Evolutionary conservation across 2,113 vertebrate genomes (phyloP).

Genomic region (Chaetodon trifascialis): DNA sequence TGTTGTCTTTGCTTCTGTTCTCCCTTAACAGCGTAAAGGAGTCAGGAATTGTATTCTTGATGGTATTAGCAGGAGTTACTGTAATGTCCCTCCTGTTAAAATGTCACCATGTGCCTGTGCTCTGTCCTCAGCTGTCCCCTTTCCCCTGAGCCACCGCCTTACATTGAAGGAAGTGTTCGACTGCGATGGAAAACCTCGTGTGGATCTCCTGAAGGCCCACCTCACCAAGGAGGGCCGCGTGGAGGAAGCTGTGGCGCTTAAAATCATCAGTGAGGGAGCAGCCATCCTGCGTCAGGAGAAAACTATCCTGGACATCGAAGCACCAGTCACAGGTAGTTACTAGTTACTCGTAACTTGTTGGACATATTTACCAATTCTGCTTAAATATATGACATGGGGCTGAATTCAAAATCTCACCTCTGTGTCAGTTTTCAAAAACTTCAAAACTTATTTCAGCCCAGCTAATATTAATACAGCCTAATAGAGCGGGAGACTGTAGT

Average conservation of each 20-base stretch:
- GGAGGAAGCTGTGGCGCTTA: constrained; percentile 85
- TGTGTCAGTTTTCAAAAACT: no score
- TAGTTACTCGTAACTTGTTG: background rate
- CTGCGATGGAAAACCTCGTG: constrained; percentile 86
- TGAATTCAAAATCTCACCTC: background rate
- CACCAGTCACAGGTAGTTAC: constrained; percentile 86
- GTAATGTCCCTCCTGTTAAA: constrained; percentile 23
- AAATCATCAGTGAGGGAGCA: constrained; percentile 85
- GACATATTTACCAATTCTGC: background rate
- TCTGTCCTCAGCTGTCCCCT: constrained; percentile 85
- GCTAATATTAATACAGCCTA: no score
- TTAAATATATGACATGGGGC: background rate
- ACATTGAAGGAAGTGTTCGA: constrained; percentile 89
- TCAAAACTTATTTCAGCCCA: background rate
- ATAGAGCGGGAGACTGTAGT: no score
- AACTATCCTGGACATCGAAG: constrained; percentile 89
- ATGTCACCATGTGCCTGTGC: constrained; percentile 34
- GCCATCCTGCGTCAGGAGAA: constrained; percentile 87
- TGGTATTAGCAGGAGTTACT: constrained; percentile 21
- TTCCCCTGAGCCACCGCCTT: constrained; percentile 88
- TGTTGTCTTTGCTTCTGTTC: background rate
- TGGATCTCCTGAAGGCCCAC: constrained; percentile 88
- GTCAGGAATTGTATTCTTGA: background rate
- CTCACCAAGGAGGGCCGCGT: constrained; percentile 88
- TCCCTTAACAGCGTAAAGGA: background rate